Evolutionary conservation across 2,888 invertebrate species (phyloP).

Genomic region (Ichneumoninae sp.): DNA sequence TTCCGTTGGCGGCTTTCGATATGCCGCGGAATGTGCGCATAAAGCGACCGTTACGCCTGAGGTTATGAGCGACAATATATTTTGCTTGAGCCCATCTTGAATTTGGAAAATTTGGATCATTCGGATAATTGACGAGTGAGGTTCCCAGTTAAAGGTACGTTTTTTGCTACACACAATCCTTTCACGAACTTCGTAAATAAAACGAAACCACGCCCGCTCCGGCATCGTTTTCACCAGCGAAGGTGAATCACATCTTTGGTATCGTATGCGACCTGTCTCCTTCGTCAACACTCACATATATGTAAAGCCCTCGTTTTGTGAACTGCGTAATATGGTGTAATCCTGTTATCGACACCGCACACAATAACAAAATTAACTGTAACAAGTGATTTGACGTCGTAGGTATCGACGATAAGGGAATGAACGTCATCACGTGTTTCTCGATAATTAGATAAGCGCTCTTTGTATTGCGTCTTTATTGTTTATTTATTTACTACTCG

Average conservation of each 20-base stretch:
- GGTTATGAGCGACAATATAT: conserved; percentile 3
- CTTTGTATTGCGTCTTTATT: conserved; percentile 3
- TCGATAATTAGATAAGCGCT: conserved; percentile 3
- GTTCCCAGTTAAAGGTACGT: not conserved
- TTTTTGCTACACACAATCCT: conserved; percentile 5
- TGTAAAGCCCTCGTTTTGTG: not conserved
- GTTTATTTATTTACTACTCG: conserved; percentile 7
- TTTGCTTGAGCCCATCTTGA: not conserved
- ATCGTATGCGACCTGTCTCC: conserved; percentile 33
- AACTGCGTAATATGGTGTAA: conserved; percentile 8
- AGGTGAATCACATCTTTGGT: conserved; percentile 41
- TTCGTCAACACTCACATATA: conserved; percentile 3
- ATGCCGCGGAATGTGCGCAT: conserved; percentile 2
- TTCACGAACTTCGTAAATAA: not conserved
- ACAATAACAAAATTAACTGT: not conserved
- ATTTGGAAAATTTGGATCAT: not conserved
- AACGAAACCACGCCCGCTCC: conserved; percentile 18
- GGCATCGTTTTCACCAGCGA: conserved; percentile 15
- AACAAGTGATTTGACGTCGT: conserved; percentile 8
- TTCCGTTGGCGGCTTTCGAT: not conserved
- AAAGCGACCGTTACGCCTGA: conserved; percentile 14
- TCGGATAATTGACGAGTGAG: conserved; percentile 18
- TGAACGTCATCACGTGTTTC: conserved; percentile 5
- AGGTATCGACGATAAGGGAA: conserved; percentile 9
- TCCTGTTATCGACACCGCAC: not conserved